Conservation (phyloP, 1,140 invertebrate genomes). For the Doryteuthis pealeii region DNA sequence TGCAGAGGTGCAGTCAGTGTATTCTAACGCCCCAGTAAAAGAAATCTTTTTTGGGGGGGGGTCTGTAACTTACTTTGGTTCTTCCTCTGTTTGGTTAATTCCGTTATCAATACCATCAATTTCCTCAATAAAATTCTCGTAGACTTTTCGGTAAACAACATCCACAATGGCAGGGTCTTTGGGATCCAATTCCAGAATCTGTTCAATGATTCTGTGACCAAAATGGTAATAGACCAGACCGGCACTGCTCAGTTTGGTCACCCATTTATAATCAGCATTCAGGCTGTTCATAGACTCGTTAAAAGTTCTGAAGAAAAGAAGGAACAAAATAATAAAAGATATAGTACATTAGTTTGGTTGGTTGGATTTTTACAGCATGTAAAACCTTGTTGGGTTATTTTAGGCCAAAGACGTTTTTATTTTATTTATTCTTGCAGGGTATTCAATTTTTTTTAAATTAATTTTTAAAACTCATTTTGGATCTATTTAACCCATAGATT, state of each 20-base stretch:
- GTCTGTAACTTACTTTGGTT: conserved; percentile 68
- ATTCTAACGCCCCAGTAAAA: too few species aligned
- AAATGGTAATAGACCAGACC: conserved; percentile 92
- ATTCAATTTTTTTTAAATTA: too few species aligned
- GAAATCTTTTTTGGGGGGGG: too few species aligned
- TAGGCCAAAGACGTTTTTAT: too few species aligned
- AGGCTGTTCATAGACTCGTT: conserved; percentile 68
- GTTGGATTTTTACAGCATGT: too few species aligned
- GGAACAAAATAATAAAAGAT: conserved; percentile 19
- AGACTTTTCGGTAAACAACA: conserved; percentile 79
- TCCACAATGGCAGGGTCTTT: conserved; percentile 45
- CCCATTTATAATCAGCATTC: conserved; percentile 63
- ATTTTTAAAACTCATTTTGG: too few species aligned
- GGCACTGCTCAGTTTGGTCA: conserved; percentile 86
- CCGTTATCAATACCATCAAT: conserved; percentile 98
- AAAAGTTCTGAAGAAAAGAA: conserved; percentile 68
- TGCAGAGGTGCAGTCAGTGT: too few species aligned
- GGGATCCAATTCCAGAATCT: conserved; percentile 45
- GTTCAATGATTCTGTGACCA: conserved; percentile 77
- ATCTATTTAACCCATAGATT: too few species aligned
- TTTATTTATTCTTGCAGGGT: too few species aligned
- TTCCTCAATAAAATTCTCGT: conserved; percentile 89
- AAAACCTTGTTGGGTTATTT: too few species aligned
- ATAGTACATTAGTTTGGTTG: background rate
- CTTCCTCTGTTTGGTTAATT: conserved; percentile 70